Evolutionary conservation across 2,888 invertebrate genomes (phyloP).

Genomic region (Neoaliturus tenellus): DNA sequence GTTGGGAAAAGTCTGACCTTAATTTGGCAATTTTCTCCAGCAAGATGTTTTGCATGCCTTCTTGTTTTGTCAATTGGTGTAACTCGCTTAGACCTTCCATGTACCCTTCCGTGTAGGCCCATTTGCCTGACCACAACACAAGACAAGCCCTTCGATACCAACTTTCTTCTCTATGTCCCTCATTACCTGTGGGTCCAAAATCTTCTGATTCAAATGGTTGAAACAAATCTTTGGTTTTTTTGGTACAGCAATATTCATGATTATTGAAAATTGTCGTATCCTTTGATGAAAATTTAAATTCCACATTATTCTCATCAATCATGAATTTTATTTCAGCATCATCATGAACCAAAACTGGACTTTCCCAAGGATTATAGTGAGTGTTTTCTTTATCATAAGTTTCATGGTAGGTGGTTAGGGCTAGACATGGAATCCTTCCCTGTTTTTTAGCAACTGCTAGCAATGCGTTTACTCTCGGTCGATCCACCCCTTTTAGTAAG

Average conservation of each 20-base stretch:
- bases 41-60: background rate
- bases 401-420: background rate
- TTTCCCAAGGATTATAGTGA: background rate
- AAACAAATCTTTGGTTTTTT: background rate
- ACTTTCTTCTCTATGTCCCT: background rate
- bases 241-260: background rate
- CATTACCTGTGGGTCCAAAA: background rate
- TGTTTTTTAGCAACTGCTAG: conserved; percentile 1
- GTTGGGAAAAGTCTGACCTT: background rate
- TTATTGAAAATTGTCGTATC: background rate
- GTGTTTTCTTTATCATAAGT: background rate
- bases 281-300: background rate
- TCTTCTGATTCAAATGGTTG: background rate
- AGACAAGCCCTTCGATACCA: conserved; percentile 12
- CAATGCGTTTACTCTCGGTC: background rate
- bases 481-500: background rate
- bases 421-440: background rate
- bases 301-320: conserved; percentile 18
- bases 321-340: background rate
- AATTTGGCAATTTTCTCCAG: background rate
- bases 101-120: background rate
- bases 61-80: background rate
- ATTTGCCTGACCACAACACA: background rate
- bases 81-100: background rate
- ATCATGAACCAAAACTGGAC: background rate